Evolutionary conservation across 2,113 vertebrate genomes (phyloP).

Genomic region (Rhinolophus ferrumequinum): DNA sequence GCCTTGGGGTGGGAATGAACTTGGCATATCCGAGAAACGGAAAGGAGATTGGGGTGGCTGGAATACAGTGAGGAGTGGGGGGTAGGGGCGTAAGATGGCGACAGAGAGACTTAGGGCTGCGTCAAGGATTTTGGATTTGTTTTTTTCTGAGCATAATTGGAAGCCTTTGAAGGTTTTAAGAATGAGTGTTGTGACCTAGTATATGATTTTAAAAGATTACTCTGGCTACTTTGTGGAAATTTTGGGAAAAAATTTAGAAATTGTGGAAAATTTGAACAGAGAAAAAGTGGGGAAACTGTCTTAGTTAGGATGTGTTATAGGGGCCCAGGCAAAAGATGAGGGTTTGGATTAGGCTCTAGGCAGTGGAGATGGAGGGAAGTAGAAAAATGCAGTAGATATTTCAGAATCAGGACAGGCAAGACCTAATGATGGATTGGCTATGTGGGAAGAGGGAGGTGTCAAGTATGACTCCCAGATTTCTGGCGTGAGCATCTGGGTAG

Average conservation of each 20-base stretch:
- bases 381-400: constrained; percentile 54
- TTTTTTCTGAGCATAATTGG: neutral
- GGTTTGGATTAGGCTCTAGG: neutral
- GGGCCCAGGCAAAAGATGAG: neutral
- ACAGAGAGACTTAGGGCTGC: neutral
- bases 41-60: neutral
- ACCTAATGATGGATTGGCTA: constrained; percentile 43
- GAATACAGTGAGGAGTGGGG: neutral
- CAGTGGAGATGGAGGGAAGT: neutral
- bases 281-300: constrained; percentile 3
- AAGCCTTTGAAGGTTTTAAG: constrained; percentile 36
- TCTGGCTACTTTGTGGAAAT: neutral
- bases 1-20: neutral
- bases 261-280: neutral
- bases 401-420: constrained; percentile 52
- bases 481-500: constrained; percentile 54
- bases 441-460: constrained; percentile 51
- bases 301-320: neutral
- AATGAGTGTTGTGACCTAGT: constrained; percentile 4
- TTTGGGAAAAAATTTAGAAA: neutral
- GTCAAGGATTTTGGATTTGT: neutral
- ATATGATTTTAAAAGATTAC: constrained; percentile 30
- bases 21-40: neutral
- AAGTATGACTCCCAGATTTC: constrained; percentile 55
- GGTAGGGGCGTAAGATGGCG: neutral